Evolutionary conservation across 2,888 invertebrate genomes (phyloP).

Genomic region (Conomelus anceps): DNA sequence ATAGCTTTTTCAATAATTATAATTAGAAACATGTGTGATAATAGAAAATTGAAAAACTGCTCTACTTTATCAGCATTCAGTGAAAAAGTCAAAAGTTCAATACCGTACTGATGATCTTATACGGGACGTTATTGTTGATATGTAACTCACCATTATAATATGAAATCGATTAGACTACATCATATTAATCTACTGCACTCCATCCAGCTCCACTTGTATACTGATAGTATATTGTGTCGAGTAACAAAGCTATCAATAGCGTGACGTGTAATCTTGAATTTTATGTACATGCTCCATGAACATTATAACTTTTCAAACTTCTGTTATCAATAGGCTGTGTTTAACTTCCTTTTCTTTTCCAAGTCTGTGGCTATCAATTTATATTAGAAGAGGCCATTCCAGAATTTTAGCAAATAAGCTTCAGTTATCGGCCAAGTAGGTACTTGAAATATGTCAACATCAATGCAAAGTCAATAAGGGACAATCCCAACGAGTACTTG

Average conservation of each 20-base stretch:
- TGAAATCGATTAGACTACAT: neutral
- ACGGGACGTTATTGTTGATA: neutral
- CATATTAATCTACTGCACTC: no score
- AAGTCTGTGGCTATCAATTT: neutral
- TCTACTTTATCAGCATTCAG: neutral
- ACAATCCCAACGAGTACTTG: neutral
- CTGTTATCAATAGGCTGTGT: neutral
- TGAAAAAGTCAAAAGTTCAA: neutral
- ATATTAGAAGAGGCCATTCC: neutral
- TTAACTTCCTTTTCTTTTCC: neutral
- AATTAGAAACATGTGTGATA: neutral
- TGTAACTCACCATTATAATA: neutral
- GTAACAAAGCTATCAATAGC: neutral
- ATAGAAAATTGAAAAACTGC: neutral
- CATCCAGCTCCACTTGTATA: neutral
- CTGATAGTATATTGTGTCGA: neutral
- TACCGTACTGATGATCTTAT: no score
- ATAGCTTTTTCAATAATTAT: no score
- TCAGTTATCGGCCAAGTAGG: neutral
- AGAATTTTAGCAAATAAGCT: neutral
- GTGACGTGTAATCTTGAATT: neutral
- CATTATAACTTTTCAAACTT: neutral
- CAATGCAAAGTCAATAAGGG: neutral
- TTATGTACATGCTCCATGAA: neutral
- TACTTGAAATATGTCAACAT: neutral